phyloP scores from a whole-genome alignment of 1,140 invertebrate species.

The Euschistus heros region DNA sequence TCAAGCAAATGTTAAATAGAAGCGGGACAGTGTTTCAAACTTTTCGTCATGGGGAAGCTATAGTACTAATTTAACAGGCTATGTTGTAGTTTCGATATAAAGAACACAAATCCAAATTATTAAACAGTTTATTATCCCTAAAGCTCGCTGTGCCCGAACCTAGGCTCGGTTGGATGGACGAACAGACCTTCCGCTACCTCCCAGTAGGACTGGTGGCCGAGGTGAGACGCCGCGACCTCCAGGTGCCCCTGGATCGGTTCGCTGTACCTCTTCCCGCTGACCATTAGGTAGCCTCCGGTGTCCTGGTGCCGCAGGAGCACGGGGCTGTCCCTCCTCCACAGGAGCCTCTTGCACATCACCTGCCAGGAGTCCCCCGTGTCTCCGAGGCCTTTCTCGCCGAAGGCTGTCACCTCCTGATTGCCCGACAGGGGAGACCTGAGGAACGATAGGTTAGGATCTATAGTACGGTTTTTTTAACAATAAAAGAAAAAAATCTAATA shows the following conservation, averaged over 20 bases:
- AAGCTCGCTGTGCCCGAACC: no score
- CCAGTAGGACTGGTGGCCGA: neutral
- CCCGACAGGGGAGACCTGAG: neutral
- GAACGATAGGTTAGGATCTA: no score
- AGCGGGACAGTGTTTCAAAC: no score
- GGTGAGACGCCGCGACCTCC: neutral
- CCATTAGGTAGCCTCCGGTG: neutral
- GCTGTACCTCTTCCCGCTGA: neutral
- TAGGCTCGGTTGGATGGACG: neutral
- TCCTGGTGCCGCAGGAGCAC: neutral
- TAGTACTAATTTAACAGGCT: no score
- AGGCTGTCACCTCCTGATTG: conserved; percentile 1
- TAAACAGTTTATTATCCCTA: no score
- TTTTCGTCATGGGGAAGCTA: no score
- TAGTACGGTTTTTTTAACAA: no score
- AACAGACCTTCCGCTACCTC: neutral
- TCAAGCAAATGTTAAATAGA: no score
- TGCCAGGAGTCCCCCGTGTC: conserved; percentile 13
- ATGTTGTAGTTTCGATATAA: no score
- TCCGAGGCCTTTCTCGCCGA: conserved; percentile 5
- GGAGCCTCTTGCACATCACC: neutral
- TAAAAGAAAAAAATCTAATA: no score
- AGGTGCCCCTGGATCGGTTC: neutral
- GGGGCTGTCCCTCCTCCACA: neutral
- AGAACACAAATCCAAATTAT: no score